Percentiles rank a stretch among this genome's conserved stretches.
phyloP scores from a whole-genome alignment of 2,797 vertebrate species.

The Sebastes taczanowskii region DNA sequence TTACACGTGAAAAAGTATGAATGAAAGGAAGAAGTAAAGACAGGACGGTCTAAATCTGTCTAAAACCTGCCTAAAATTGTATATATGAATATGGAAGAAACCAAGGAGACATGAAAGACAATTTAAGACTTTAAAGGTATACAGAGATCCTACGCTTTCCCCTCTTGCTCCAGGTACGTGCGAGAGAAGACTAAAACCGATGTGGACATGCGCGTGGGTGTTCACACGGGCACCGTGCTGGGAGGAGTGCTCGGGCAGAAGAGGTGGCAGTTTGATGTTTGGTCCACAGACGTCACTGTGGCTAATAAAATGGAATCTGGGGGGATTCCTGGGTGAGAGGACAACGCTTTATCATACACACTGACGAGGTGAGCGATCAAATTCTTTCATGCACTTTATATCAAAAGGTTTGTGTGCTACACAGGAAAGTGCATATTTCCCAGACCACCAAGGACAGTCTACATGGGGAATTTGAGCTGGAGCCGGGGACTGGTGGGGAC shows the following conservation, averaged over 20 bases:
- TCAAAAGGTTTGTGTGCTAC: background rate
- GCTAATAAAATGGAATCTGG: conserved; percentile 98
- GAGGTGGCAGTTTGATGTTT: conserved; percentile 97
- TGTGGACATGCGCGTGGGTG: conserved; percentile 96
- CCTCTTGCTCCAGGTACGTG: conserved; percentile 83
- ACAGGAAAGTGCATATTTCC: conserved; percentile 94
- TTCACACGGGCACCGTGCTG: conserved; percentile 93
- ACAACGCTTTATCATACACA: rapidly evolving
- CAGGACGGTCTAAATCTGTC: too few species aligned
- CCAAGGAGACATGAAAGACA: background rate
- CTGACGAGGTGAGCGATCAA: too few species aligned
- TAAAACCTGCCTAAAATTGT: background rate
- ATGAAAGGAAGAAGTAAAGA: background rate
- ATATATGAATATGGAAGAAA: background rate
- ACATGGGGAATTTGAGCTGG: conserved; percentile 91
- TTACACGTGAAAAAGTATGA: background rate
- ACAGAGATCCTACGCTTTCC: background rate
- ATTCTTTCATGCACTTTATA: background rate
- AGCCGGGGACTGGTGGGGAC: conserved; percentile 88
- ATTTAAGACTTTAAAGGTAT: background rate
- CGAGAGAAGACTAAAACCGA: conserved; percentile 93
- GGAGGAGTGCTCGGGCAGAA: conserved; percentile 95
- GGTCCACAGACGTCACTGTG: conserved; percentile 96
- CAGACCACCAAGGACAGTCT: conserved; percentile 92
- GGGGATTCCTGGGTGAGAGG: conserved; percentile 89